A percentile compares a stretch with the other conserved stretches of the same genome.
Evolutionary conservation across 2,888 invertebrate genomes (phyloP).

Genomic region (Drosophila villosipedis): DNA sequence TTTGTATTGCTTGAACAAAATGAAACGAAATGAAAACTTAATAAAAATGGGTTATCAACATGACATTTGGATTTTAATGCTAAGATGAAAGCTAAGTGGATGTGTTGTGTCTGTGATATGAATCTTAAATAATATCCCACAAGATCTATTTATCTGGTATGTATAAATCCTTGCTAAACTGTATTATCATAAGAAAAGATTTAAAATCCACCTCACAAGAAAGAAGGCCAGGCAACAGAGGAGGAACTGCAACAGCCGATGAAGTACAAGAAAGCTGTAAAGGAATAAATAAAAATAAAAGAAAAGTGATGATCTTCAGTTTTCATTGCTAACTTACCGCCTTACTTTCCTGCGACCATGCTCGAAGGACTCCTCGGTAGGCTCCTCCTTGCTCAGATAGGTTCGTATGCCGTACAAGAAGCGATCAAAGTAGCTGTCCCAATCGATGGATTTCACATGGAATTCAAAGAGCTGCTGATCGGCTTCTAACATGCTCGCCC

Average conservation of each 20-base stretch:
- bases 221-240: conserved; percentile 43
- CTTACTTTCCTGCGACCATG: conserved; percentile 87
- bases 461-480: conserved; percentile 89
- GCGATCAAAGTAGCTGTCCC: conserved; percentile 86
- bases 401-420: conserved; percentile 91
- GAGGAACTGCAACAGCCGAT: conserved; percentile 61
- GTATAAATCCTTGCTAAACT: not conserved
- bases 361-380: conserved; percentile 87
- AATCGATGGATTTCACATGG: conserved; percentile 89
- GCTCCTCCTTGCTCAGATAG: conserved; percentile 92
- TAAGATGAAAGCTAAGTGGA: not conserved
- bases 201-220: conserved; percentile 5
- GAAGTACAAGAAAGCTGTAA: conserved; percentile 67
- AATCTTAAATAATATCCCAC: not conserved
- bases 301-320: not conserved
- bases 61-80: conserved; percentile 4
- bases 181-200: conserved; percentile 7
- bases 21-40: conserved; percentile 18
- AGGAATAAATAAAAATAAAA: not conserved
- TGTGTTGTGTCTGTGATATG: not conserved
- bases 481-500: conserved; percentile 82
- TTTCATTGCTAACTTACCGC: conserved; percentile 85
- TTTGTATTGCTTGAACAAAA: conserved; percentile 41
- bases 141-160: not conserved
- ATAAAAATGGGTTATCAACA: conserved; percentile 44